A percentile compares a stretch with the other conserved stretches of the same genome.
Evolutionary conservation across 2,797 vertebrate genomes (phyloP).

Genomic region (Chromis chromis): DNA sequence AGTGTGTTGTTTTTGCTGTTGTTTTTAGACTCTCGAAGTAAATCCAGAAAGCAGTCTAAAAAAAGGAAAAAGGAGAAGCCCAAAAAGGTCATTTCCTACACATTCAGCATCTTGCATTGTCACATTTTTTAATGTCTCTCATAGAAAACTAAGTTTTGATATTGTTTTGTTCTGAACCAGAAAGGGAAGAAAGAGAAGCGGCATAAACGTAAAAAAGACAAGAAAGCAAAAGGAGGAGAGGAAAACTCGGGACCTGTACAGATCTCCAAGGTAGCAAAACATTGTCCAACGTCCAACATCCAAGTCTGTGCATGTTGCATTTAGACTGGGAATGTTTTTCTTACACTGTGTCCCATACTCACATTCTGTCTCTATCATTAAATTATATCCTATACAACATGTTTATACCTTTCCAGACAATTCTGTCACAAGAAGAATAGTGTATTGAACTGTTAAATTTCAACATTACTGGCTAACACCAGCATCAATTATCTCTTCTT

Average conservation of each 20-base stretch:
- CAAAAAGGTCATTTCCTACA: slow-evolving; percentile 85
- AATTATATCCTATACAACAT: neutral
- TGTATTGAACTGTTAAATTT: neutral
- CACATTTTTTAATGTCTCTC: neutral
- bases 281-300: too few relatives aligned
- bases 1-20: slow-evolving; percentile 5
- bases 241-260: slow-evolving; percentile 88
- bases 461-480: neutral
- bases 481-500: too few relatives aligned
- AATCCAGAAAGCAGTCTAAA: slow-evolving; percentile 88
- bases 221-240: slow-evolving; percentile 88
- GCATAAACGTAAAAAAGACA: slow-evolving; percentile 90
- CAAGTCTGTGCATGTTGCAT: neutral
- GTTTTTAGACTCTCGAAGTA: slow-evolving; percentile 82
- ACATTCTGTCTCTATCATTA: neutral
- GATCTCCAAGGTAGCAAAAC: slow-evolving; percentile 88
- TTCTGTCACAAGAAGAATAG: neutral
- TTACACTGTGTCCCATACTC: too few relatives aligned
- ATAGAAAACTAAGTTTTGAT: neutral
- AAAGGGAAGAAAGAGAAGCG: slow-evolving; percentile 88
- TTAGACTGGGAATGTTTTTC: neutral
- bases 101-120: neutral
- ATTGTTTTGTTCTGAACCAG: slow-evolving; percentile 51
- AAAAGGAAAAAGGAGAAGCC: slow-evolving; percentile 91
- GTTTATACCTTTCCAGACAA: neutral